These are phyloP conservation scores for Haliclona indistincta DNA, from an alignment of 37 sponge, comb jelly and placozoan species.

Conservation along the genomic window DNA sequence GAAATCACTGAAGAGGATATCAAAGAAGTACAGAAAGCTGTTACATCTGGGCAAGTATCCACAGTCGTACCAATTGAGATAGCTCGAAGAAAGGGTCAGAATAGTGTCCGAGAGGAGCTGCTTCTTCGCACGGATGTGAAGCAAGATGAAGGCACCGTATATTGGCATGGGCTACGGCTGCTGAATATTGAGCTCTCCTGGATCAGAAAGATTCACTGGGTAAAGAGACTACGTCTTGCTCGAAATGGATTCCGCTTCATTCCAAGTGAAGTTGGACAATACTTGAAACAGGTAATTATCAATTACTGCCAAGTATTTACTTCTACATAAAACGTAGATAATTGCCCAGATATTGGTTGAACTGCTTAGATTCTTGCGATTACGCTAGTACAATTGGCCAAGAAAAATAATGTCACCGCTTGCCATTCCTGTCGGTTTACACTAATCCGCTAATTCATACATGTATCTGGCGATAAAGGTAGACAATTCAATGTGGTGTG, in stretches of 20 bases:
- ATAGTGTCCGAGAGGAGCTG: slow-evolving; percentile 60
- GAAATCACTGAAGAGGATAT: slow-evolving; percentile 37
- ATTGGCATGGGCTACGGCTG: slow-evolving; percentile 81
- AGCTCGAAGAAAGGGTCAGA: slow-evolving; percentile 42
- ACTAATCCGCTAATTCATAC: too few species aligned
- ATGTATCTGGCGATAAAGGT: too few species aligned
- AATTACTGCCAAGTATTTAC: too few species aligned
- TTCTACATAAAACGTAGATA: too few species aligned
- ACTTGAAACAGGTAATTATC: slow-evolving; percentile 57
- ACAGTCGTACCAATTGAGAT: slow-evolving; percentile 84
- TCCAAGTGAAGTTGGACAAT: slow-evolving; percentile 67
- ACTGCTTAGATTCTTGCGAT: too few species aligned
- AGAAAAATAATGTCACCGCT: too few species aligned
- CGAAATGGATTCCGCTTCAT: slow-evolving; percentile 67
- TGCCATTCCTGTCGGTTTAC: too few species aligned
- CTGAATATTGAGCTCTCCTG: slow-evolving; percentile 57
- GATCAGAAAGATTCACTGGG: slow-evolving; percentile 79
- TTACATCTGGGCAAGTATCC: slow-evolving; percentile 47
- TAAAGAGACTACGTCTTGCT: slow-evolving; percentile 59
- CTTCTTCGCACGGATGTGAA: slow-evolving; percentile 79
- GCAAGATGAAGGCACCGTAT: slow-evolving; percentile 53
- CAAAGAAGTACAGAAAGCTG: slow-evolving; percentile 49
- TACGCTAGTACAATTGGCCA: too few species aligned
- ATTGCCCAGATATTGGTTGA: too few species aligned
- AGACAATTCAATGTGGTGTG: too few species aligned